Percentiles rank a stretch among this genome's conserved stretches.
Evolutionary conservation across 2,888 invertebrate genomes (phyloP).

Genomic region (Sphaeridia pumilis): DNA sequence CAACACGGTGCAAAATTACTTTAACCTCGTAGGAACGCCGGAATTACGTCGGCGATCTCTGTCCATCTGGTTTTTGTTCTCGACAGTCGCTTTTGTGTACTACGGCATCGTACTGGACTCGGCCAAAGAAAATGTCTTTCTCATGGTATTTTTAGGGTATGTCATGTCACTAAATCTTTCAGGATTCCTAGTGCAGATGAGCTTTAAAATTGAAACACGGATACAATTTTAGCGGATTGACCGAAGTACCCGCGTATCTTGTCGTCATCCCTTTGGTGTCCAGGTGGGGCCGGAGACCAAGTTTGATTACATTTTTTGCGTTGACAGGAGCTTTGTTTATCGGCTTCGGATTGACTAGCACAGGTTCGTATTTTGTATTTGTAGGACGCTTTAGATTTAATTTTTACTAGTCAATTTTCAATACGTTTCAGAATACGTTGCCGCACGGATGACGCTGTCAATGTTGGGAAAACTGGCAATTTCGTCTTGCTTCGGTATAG

Average conservation of each 20-base stretch:
- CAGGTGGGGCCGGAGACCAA: conserved; percentile 30
- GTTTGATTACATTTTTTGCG: conserved; percentile 23
- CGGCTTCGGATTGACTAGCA: conserved; percentile 17
- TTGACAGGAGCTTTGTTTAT: conserved; percentile 26
- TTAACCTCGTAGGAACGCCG: conserved; percentile 23
- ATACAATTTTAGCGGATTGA: conserved; percentile 22
- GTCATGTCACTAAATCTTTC: neutral
- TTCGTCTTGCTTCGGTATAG: conserved; percentile 25
- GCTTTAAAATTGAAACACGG: neutral
- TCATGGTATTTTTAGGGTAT: conserved; percentile 33
- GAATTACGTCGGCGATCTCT: conserved; percentile 30
- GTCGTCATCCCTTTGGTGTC: conserved; percentile 26
- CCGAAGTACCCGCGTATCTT: conserved; percentile 34
- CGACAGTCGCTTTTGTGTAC: conserved; percentile 28
- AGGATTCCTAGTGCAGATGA: neutral
- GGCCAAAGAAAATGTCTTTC: conserved; percentile 28
- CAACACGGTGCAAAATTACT: conserved; percentile 15
- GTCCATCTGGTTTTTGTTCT: conserved; percentile 32
- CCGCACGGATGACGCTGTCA: conserved; percentile 22
- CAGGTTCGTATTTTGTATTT: conserved; percentile 16
- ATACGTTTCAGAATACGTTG: conserved; percentile 13
- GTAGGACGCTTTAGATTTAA: neutral
- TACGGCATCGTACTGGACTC: conserved; percentile 33
- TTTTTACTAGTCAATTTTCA: neutral
- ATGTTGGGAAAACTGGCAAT: conserved; percentile 33